Percentiles rank a stretch among this genome's conserved stretches.
Conservation (phyloP, 2,113 vertebrate genomes). For the Axis porcinus region DNA sequence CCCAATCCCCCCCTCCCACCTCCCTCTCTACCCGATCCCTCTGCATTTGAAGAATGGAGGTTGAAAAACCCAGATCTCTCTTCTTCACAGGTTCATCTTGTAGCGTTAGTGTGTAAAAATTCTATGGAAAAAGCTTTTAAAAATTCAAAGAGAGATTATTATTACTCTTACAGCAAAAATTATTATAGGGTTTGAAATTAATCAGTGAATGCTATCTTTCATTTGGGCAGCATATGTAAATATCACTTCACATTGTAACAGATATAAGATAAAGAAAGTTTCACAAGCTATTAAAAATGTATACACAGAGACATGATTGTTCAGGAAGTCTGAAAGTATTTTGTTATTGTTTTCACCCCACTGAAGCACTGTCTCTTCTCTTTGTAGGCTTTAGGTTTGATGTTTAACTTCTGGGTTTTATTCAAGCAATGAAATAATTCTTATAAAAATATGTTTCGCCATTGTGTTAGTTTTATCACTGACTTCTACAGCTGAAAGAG, state of each 20-base stretch:
- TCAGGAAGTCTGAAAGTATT: not conserved
- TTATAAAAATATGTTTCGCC: not conserved
- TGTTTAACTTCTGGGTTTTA: not conserved
- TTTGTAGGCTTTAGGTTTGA: not conserved
- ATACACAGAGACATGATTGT: not conserved
- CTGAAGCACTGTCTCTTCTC: not conserved
- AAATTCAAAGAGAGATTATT: not conserved
- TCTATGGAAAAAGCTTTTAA: not conserved
- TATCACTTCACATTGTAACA: not conserved
- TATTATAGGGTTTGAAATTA: not conserved
- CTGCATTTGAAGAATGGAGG: not conserved
- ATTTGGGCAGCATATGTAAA: not conserved
- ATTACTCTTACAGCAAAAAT: not conserved
- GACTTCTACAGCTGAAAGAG: conserved; percentile 42
- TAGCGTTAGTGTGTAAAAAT: not conserved
- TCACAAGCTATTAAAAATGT: not conserved
- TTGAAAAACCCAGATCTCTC: not conserved
- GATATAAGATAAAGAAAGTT: not conserved
- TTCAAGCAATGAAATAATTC: not conserved
- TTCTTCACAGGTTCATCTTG: not conserved
- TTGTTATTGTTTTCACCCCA: not conserved
- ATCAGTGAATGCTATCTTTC: not conserved
- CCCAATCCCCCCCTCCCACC: too few species aligned
- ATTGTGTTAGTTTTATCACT: not conserved
- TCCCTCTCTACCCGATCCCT: too few species aligned